phyloP scores from a whole-genome alignment of 2,797 vertebrate genomes.

The Phoxinus dragarum region DNA sequence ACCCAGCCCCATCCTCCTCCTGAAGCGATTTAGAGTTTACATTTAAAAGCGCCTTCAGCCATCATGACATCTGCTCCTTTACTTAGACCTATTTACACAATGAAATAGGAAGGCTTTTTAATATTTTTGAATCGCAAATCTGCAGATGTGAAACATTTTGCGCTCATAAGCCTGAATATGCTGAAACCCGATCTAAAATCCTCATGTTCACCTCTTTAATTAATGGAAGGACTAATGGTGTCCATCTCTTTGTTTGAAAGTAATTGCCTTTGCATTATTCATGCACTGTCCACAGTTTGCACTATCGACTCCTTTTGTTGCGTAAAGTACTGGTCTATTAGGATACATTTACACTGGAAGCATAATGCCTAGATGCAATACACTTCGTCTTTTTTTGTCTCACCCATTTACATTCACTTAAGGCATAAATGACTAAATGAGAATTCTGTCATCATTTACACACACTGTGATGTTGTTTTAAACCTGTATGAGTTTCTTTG shows the following conservation, averaged over 20 bases:
- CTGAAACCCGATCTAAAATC: constrained; percentile 1
- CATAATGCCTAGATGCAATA: constrained; percentile 9
- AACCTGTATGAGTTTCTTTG: too few species aligned
- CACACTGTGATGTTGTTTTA: too few species aligned
- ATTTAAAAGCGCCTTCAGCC: not conserved
- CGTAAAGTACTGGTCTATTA: constrained; percentile 7
- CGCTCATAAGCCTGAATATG: not conserved
- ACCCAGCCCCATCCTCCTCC: not conserved
- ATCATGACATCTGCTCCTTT: constrained; percentile 1
- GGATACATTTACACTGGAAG: constrained; percentile 4
- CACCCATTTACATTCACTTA: not conserved
- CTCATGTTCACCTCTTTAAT: constrained; percentile 24
- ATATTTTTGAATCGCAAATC: not conserved
- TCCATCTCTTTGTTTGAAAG: constrained; percentile 44
- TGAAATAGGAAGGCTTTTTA: not conserved
- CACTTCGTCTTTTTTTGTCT: not conserved
- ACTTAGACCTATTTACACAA: not conserved
- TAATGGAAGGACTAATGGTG: constrained; percentile 33
- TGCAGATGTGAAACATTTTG: not conserved
- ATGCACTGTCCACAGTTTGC: constrained; percentile 34
- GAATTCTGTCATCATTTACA: too few species aligned
- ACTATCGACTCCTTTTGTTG: constrained; percentile 38
- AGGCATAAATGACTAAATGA: not conserved
- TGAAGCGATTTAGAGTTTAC: constrained; percentile 11
- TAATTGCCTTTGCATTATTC: constrained; percentile 47